Evolutionary conservation across 2,888 invertebrate species (phyloP).

Genomic region (Emesis furor): DNA sequence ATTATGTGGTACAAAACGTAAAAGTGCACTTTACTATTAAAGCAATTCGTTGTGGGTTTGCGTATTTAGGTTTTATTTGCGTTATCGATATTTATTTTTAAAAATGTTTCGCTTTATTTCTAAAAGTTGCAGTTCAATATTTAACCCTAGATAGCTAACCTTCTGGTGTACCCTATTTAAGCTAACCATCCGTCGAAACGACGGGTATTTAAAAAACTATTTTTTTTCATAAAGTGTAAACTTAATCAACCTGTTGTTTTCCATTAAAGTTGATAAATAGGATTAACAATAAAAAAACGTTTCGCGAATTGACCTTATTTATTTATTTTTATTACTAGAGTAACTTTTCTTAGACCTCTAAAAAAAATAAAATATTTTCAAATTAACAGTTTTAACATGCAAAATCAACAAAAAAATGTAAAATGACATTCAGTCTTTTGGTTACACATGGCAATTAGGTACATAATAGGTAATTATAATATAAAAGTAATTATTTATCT

Average conservation of each 20-base stretch:
- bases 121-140: no score
- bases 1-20: no score
- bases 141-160: conserved; percentile 35
- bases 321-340: not conserved
- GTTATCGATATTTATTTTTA: no score
- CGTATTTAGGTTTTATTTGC: no score
- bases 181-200: conserved; percentile 27
- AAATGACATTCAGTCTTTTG: not conserved
- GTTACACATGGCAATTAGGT: not conserved
- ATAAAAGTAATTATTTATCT: conserved; percentile 22
- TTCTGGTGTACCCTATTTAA: conserved; percentile 2
- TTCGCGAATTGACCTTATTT: conserved; percentile 3
- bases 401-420: conserved; percentile 18
- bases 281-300: not conserved
- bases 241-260: not conserved
- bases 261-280: no score
- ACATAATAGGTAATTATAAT: conserved; percentile 2
- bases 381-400: conserved; percentile 15
- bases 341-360: conserved; percentile 10
- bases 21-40: no score
- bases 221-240: not conserved
- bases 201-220: conserved; percentile 13
- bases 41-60: no score
- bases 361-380: conserved; percentile 3
- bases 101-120: no score